phyloP scores from a whole-genome alignment of 2,113 vertebrate species.

The Turdus rufiventris region DNA sequence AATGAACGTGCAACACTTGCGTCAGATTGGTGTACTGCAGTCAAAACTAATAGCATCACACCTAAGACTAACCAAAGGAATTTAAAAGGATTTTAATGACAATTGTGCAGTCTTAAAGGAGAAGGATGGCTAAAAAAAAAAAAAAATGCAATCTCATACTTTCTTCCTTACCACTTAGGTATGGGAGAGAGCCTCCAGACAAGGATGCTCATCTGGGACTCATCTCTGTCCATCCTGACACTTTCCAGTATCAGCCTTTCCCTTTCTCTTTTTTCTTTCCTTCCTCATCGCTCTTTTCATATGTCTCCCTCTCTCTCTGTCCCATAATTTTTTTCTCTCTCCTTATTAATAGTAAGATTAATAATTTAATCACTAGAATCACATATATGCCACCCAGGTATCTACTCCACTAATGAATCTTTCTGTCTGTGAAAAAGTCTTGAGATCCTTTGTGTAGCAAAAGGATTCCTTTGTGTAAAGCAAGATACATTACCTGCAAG shows the following conservation, averaged over 20 bases:
- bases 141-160: not conserved
- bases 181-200: not conserved
- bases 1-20: not conserved
- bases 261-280: too few relatives aligned
- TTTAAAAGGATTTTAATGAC: not conserved
- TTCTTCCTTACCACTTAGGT: not conserved
- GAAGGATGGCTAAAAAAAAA: not conserved
- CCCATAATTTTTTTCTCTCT: not conserved
- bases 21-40: not conserved
- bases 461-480: too few relatives aligned
- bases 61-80: not conserved
- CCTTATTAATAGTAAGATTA: not conserved
- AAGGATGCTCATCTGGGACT: not conserved
- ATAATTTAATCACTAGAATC: not conserved
- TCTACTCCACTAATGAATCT: not conserved
- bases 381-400: not conserved
- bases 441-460: not conserved
- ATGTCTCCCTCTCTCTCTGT: not conserved
- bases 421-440: not conserved
- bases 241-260: rapidly evolving
- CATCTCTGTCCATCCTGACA: not conserved
- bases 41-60: not conserved
- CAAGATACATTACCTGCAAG: not conserved
- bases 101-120: not conserved
- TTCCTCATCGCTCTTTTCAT: not conserved